These are phyloP conservation scores for Gymnocypris eckloni DNA, from an alignment of 2,797 vertebrate genomes.

Conservation along the genomic window DNA sequence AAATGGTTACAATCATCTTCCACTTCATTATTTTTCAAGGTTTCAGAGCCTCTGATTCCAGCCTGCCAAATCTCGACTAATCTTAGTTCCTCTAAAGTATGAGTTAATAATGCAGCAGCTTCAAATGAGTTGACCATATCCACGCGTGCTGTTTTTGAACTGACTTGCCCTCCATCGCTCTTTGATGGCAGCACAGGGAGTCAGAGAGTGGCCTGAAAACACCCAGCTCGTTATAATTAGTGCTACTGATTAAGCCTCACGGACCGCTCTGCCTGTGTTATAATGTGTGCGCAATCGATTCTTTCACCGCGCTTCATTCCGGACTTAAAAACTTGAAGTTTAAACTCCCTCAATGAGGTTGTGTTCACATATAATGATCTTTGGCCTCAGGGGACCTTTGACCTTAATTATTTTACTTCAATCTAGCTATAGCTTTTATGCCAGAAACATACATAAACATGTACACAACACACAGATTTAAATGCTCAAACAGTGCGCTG, in stretches of 20 bases:
- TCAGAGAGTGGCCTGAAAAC: constrained; percentile 52
- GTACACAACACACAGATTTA: neutral
- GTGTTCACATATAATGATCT: neutral
- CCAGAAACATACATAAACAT: neutral
- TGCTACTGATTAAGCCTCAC: constrained; percentile 54
- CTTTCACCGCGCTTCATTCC: neutral
- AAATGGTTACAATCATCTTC: neutral
- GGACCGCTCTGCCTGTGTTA: constrained; percentile 32
- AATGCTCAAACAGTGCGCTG: neutral
- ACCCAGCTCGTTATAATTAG: constrained; percentile 62
- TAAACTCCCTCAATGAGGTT: neutral
- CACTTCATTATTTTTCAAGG: neutral
- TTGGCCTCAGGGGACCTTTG: neutral
- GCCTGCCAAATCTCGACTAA: neutral
- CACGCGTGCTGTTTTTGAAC: neutral
- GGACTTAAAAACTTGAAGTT: no score
- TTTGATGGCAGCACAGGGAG: constrained; percentile 56
- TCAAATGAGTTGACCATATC: constrained; percentile 20
- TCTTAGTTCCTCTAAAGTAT: constrained; percentile 9
- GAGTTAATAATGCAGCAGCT: constrained; percentile 24
- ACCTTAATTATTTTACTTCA: neutral
- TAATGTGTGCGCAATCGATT: constrained; percentile 28
- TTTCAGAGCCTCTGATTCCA: constrained; percentile 22
- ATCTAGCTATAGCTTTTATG: neutral
- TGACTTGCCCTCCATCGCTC: constrained; percentile 6